These are phyloP conservation scores for Epistrophe eligans DNA, from an alignment of 2,888 invertebrate species.

Conservation along the genomic window DNA sequence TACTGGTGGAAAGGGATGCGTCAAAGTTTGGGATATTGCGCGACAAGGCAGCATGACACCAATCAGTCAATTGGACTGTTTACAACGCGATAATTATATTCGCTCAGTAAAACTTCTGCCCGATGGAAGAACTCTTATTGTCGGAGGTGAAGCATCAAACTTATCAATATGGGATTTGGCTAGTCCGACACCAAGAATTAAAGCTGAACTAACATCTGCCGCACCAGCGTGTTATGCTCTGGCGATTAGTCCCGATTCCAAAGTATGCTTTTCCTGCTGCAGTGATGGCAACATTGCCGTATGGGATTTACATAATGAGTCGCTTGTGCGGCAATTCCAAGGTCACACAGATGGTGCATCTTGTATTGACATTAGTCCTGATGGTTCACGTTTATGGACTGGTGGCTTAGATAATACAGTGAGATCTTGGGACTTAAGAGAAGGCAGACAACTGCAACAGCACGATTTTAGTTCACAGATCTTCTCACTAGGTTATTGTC, in stretches of 20 bases:
- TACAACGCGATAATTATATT: slow-evolving; percentile 98
- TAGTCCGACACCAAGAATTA: slow-evolving; percentile 95
- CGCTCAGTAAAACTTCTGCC: slow-evolving; percentile 96
- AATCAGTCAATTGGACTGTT: slow-evolving; percentile 93
- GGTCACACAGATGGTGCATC: slow-evolving; percentile 99
- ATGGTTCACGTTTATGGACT: slow-evolving; percentile 95
- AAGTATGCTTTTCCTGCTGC: slow-evolving; percentile 99
- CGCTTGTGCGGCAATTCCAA: slow-evolving; percentile 95
- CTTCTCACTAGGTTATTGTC: slow-evolving; percentile 95
- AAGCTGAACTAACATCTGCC: slow-evolving; percentile 94
- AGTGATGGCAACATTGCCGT: slow-evolving; percentile 99
- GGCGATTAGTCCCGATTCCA: slow-evolving; percentile 98
- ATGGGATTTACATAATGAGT: slow-evolving; percentile 96
- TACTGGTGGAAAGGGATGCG: slow-evolving; percentile 98
- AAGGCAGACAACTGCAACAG: slow-evolving; percentile 96
- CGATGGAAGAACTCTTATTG: slow-evolving; percentile 96
- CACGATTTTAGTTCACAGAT: slow-evolving; percentile 97
- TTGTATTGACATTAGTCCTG: slow-evolving; percentile 97
- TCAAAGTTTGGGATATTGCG: slow-evolving; percentile 93
- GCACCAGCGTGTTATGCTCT: slow-evolving; percentile 99
- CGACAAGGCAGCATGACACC: slow-evolving; percentile 91
- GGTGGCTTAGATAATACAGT: slow-evolving; percentile 99
- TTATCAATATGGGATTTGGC: slow-evolving; percentile 98
- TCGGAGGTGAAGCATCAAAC: slow-evolving; percentile 98
- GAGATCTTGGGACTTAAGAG: slow-evolving; percentile 97